Evolutionary conservation across 2,888 invertebrate genomes (phyloP).

Genomic region (Pharmacophagus antenor): DNA sequence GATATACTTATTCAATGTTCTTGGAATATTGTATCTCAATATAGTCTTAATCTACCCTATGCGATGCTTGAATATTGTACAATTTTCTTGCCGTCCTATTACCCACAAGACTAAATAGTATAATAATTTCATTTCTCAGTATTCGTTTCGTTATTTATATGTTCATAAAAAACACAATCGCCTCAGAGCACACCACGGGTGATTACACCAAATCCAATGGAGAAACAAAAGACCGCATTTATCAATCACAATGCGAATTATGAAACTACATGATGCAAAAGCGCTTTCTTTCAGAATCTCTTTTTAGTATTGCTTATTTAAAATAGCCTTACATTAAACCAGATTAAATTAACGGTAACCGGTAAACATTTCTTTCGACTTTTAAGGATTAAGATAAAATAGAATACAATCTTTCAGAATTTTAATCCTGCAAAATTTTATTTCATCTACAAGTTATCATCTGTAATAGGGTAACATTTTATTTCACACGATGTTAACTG

Average conservation of each 20-base stretch:
- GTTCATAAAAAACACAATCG: conserved; percentile 25
- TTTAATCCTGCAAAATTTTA: too few relatives aligned
- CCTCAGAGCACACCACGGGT: conserved; percentile 14
- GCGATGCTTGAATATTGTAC: conserved; percentile 15
- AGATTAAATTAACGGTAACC: background rate
- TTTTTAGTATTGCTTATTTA: background rate
- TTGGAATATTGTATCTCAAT: conserved; percentile 19
- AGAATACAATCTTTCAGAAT: background rate
- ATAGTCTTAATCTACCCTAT: conserved; percentile 23
- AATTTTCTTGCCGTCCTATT: conserved; percentile 14
- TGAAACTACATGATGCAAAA: background rate
- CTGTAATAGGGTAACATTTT: too few relatives aligned
- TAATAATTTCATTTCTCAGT: conserved; percentile 29
- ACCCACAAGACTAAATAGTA: conserved; percentile 15
- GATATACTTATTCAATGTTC: conserved; percentile 14
- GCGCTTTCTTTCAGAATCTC: background rate
- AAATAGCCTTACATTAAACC: background rate
- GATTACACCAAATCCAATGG: conserved; percentile 22
- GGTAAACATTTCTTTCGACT: background rate
- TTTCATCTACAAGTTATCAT: too few relatives aligned
- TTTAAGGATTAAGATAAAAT: background rate
- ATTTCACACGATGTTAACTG: too few relatives aligned
- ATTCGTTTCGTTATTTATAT: conserved; percentile 29
- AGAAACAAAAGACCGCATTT: conserved; percentile 26
- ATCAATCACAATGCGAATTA: conserved; percentile 21